Conservation (phyloP, 2,113 vertebrate genomes). For the Laticauda colubrina region DNA sequence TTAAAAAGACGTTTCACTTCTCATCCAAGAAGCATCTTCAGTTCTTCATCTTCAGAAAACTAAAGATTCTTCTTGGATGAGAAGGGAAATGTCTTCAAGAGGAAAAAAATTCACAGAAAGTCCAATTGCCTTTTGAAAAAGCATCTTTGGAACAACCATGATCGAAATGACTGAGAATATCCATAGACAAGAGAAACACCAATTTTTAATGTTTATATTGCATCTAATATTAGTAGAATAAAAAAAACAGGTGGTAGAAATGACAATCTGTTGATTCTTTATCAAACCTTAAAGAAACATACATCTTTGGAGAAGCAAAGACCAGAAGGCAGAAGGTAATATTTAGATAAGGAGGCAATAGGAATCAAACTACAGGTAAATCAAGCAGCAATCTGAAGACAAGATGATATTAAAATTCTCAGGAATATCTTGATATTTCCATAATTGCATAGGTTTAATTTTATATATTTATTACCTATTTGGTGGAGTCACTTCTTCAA, state of each 20-base stretch:
- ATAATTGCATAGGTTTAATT: no score
- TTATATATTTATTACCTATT: background rate
- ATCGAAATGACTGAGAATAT: no score
- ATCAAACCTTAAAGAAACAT: background rate
- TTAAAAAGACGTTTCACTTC: no score
- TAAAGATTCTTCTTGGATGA: no score
- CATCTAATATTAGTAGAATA: background rate
- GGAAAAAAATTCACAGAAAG: no score
- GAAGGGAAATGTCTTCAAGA: no score
- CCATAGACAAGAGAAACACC: no score
- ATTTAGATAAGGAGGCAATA: background rate
- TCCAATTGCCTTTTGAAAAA: no score
- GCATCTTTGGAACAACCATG: no score
- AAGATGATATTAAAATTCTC: background rate
- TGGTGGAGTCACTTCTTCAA: background rate
- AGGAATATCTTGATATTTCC: background rate
- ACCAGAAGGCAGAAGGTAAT: background rate
- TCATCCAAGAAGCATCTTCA: no score
- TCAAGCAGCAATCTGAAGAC: background rate
- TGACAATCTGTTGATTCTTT: background rate
- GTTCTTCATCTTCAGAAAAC: no score
- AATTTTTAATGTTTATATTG: background rate
- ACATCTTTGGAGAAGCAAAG: background rate
- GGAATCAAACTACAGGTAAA: background rate
- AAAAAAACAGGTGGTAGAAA: background rate